phyloP scores from a whole-genome alignment of 2,888 invertebrate species.

The Nezara viridula region DNA sequence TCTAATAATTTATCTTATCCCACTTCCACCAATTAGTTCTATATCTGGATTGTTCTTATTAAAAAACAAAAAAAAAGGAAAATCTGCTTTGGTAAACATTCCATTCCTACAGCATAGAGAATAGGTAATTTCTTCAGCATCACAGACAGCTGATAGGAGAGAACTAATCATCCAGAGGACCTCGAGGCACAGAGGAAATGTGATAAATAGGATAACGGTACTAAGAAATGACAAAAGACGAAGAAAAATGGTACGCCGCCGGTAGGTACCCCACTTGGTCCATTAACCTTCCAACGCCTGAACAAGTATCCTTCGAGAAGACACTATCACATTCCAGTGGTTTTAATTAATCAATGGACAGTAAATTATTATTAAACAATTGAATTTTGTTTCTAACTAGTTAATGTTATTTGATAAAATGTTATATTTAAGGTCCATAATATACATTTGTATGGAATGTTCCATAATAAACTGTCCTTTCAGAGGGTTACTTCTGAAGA shows the following conservation, averaged over 20 bases:
- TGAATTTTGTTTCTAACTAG: no score
- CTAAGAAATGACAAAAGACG: background rate
- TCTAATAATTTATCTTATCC: background rate
- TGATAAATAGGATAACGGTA: slow-evolving; percentile 30
- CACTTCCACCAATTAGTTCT: background rate
- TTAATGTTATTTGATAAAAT: no score
- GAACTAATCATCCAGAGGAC: background rate
- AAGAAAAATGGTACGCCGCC: background rate
- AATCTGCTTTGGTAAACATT: background rate
- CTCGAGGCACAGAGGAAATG: background rate
- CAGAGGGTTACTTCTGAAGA: no score
- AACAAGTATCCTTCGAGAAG: background rate
- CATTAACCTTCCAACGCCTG: background rate
- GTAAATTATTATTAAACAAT: no score
- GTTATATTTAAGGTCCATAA: no score
- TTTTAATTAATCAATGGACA: background rate
- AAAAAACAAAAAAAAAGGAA: background rate
- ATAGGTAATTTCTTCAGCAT: background rate
- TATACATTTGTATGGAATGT: no score
- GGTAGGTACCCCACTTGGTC: background rate
- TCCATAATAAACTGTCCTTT: no score
- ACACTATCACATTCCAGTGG: background rate
- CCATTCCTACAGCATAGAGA: background rate
- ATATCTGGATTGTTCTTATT: background rate
- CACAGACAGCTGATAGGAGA: background rate